phyloP scores from a whole-genome alignment of 2,113 vertebrate species.

The Python bivittatus region DNA sequence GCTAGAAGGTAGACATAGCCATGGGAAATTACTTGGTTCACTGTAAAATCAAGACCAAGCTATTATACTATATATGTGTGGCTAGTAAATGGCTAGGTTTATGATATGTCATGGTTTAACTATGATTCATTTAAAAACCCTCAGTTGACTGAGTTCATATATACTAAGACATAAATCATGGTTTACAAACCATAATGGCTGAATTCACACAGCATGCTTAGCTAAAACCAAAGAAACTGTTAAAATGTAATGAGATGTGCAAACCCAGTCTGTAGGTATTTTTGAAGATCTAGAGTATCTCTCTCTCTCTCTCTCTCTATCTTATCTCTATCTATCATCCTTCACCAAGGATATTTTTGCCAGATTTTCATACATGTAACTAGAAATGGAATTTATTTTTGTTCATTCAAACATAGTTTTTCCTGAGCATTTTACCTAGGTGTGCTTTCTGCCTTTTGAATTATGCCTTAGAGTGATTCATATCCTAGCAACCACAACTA shows the following conservation, averaged over 20 bases:
- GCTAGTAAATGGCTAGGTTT: no score
- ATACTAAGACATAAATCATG: neutral
- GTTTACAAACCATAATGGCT: neutral
- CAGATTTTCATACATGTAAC: neutral
- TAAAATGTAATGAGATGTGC: neutral
- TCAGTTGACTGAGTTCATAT: neutral
- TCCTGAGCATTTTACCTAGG: slow-evolving; percentile 46
- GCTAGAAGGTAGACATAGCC: neutral
- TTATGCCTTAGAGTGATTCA: slow-evolving; percentile 51
- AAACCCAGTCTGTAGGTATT: neutral
- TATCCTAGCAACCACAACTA: slow-evolving; percentile 53
- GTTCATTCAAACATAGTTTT: slow-evolving; percentile 34
- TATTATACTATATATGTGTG: neutral
- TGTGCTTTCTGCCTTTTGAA: slow-evolving; percentile 47
- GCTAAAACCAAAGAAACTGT: neutral
- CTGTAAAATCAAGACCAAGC: neutral
- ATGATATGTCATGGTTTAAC: neutral
- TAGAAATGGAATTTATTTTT: neutral
- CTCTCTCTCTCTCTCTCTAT: neutral
- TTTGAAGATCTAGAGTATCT: neutral
- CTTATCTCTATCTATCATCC: neutral
- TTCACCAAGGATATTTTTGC: neutral
- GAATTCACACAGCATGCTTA: neutral
- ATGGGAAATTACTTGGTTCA: neutral
- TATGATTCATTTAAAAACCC: neutral